Conservation (phyloP, 1,140 invertebrate species). For the Xylocopa sonorina region DNA sequence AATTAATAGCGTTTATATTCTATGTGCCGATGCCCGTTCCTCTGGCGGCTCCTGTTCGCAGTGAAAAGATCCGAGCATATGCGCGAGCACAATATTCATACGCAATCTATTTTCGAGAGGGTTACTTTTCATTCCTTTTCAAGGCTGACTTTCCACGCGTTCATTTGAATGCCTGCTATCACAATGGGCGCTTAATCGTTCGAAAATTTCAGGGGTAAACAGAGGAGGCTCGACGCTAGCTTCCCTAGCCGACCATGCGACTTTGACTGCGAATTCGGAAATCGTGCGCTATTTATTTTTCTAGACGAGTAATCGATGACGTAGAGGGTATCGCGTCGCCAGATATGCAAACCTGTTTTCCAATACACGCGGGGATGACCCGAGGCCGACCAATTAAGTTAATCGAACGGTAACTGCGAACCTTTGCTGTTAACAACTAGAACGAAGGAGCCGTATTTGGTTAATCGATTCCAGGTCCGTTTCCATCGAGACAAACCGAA, state of each 20-base stretch:
- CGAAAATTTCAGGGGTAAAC: slow-evolving; percentile 46
- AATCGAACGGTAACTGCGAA: no score
- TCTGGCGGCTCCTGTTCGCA: slow-evolving; percentile 33
- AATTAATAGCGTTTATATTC: slow-evolving; percentile 80
- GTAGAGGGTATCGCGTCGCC: background rate
- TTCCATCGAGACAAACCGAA: no score
- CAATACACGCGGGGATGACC: no score
- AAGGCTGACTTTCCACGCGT: slow-evolving; percentile 5
- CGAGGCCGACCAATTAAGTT: no score
- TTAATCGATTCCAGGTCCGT: no score
- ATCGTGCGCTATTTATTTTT: background rate
- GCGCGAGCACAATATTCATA: slow-evolving; percentile 59
- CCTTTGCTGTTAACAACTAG: no score
- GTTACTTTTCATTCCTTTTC: background rate
- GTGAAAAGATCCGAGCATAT: slow-evolving; percentile 62
- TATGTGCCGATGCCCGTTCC: slow-evolving; percentile 69
- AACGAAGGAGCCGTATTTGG: no score
- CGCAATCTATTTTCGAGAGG: background rate
- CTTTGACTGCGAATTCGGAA: background rate
- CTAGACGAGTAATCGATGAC: background rate
- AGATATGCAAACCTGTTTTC: no score
- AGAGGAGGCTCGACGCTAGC: background rate
- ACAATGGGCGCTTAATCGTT: slow-evolving; percentile 47
- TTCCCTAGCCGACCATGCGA: background rate
- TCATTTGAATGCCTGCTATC: slow-evolving; percentile 32